Evolutionary conservation across 2,888 invertebrate genomes (phyloP).

Genomic region (Pterostichus madidus): DNA sequence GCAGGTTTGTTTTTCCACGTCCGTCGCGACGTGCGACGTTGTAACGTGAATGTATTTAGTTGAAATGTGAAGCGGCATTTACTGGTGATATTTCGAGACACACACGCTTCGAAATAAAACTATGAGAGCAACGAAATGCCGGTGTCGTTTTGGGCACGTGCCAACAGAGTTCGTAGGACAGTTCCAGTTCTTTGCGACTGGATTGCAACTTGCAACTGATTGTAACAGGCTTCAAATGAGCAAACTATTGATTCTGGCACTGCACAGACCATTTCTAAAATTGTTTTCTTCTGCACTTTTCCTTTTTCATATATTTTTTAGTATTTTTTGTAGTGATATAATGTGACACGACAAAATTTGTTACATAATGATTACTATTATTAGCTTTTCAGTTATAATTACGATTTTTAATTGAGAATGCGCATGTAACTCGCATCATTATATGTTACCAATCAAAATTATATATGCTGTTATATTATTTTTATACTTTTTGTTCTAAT

Average conservation of each 20-base stretch:
- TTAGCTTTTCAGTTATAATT: no score
- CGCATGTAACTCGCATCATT: no score
- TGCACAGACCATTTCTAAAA: not conserved
- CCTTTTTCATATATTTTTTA: no score
- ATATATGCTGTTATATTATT: no score
- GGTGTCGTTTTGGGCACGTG: conserved; percentile 59
- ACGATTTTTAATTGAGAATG: no score
- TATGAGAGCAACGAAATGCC: conserved; percentile 63
- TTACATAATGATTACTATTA: no score
- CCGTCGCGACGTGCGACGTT: conserved; percentile 12
- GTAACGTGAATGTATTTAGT: conserved; percentile 33
- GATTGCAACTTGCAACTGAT: conserved; percentile 49
- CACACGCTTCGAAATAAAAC: conserved; percentile 56
- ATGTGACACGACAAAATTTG: no score
- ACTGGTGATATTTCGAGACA: conserved; percentile 65
- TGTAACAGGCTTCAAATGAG: conserved; percentile 28
- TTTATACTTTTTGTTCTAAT: no score
- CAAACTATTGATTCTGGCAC: conserved; percentile 16
- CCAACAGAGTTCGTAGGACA: conserved; percentile 53
- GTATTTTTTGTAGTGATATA: no score
- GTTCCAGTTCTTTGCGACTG: conserved; percentile 53
- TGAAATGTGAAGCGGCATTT: conserved; percentile 63
- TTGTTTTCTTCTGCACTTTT: not conserved
- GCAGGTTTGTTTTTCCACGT: conserved; percentile 37
- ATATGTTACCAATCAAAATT: no score